Evolutionary conservation across 2,888 invertebrate genomes (phyloP).

Genomic region (Drosophila acutilabella): DNA sequence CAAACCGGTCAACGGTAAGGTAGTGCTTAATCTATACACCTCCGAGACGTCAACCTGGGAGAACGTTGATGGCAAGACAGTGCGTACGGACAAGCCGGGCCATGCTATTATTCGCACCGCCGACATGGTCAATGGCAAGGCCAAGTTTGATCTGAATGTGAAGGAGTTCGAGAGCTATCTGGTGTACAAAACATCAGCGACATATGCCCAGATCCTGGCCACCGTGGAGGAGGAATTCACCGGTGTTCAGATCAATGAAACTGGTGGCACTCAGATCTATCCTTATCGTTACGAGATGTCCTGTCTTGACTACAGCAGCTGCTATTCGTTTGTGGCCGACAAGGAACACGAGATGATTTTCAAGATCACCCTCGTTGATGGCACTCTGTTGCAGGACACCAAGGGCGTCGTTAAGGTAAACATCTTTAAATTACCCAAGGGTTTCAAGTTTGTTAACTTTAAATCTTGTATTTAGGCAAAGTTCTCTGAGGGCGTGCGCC

Average conservation of each 20-base stretch:
- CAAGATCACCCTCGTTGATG: constrained; percentile 90
- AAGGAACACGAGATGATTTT: constrained; percentile 93
- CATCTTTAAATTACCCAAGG: too few species aligned
- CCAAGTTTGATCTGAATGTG: constrained; percentile 78
- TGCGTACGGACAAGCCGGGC: constrained; percentile 42
- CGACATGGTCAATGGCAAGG: constrained; percentile 82
- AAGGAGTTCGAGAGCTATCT: constrained; percentile 72
- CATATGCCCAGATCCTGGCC: constrained; percentile 88
- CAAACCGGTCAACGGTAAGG: constrained; percentile 94
- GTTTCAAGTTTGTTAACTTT: too few species aligned
- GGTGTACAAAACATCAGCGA: constrained; percentile 49
- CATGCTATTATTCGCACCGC: constrained; percentile 65
- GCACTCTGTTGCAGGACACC: constrained; percentile 87
- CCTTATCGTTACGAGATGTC: constrained; percentile 91
- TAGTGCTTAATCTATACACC: constrained; percentile 92
- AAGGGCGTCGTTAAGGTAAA: constrained; percentile 86
- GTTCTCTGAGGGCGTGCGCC: constrained; percentile 67
- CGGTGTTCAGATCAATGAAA: constrained; percentile 91
- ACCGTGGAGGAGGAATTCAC: constrained; percentile 96
- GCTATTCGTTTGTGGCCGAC: constrained; percentile 95
- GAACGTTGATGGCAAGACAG: constrained; percentile 28
- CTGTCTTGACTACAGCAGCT: constrained; percentile 89
- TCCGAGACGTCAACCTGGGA: constrained; percentile 82
- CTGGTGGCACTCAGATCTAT: constrained; percentile 91
- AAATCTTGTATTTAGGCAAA: constrained; percentile 42